A percentile compares a stretch with the other conserved stretches of the same genome.
phyloP scores from a whole-genome alignment of 1,140 invertebrate species.

The Gonioctena quinquepunctata region DNA sequence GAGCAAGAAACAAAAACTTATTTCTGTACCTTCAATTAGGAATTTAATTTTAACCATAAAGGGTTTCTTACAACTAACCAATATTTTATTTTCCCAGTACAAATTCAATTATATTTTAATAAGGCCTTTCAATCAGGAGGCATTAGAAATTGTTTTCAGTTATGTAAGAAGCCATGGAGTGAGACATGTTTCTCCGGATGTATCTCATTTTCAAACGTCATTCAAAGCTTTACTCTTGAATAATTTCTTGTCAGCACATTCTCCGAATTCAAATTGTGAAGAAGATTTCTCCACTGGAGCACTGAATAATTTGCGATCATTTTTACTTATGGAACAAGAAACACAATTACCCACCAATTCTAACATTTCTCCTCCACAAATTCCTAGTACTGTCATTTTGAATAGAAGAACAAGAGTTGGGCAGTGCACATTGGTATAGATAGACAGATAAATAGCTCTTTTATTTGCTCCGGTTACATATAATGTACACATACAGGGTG shows the following conservation, averaged over 20 bases:
- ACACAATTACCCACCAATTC: too few relatives aligned
- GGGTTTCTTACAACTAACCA: conserved; percentile 7
- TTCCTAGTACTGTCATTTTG: too few relatives aligned
- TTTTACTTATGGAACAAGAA: too few relatives aligned
- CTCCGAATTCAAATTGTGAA: conserved; percentile 17
- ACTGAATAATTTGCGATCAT: conserved; percentile 15
- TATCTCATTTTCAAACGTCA: conserved; percentile 12
- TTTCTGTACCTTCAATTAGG: conserved; percentile 1
- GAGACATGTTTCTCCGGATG: not conserved
- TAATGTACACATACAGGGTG: too few relatives aligned
- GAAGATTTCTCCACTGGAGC: conserved; percentile 1
- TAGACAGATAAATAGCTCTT: too few relatives aligned
- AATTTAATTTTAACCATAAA: conserved; percentile 14
- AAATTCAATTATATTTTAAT: not conserved
- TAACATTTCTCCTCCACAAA: too few relatives aligned
- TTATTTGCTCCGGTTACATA: too few relatives aligned
- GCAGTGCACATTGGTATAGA: too few relatives aligned
- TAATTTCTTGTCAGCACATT: conserved; percentile 25
- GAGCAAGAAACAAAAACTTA: not conserved
- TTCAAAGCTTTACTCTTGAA: conserved; percentile 22
- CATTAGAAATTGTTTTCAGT: conserved; percentile 47
- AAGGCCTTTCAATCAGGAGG: conserved; percentile 40
- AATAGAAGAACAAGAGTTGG: too few relatives aligned
- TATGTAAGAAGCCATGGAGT: conserved; percentile 30
- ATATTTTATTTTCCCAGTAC: not conserved